A percentile compares a stretch with the other conserved stretches of the same genome.
phyloP scores from a whole-genome alignment of 2,797 vertebrate genomes.

The Bovichtus variegatus region DNA sequence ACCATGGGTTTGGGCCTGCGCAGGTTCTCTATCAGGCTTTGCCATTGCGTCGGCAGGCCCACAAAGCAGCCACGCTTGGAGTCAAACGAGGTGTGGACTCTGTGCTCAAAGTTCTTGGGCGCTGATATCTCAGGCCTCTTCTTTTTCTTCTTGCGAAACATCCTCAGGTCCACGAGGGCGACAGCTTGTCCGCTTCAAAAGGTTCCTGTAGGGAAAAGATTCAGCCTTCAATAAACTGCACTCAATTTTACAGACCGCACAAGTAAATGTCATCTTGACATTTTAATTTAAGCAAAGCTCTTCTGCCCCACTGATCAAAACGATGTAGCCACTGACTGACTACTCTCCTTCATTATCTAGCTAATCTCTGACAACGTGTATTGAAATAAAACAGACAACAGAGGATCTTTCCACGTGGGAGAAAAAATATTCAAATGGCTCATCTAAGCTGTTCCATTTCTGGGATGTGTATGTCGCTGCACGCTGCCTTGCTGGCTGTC shows the following conservation, averaged over 20 bases:
- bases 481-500: constrained; percentile 47
- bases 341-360: constrained; percentile 19
- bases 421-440: constrained; percentile 44
- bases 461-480: constrained; percentile 36
- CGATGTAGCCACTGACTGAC: not conserved
- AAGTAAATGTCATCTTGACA: constrained; percentile 37
- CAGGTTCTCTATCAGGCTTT: constrained; percentile 95
- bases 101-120: constrained; percentile 97
- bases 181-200: constrained; percentile 68
- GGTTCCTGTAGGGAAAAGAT: constrained; percentile 54
- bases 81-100: constrained; percentile 97
- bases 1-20: constrained; percentile 96
- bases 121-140: constrained; percentile 98
- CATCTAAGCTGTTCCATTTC: constrained; percentile 32
- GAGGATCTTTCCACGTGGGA: constrained; percentile 27
- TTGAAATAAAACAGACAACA: constrained; percentile 46
- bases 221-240: constrained; percentile 29
- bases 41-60: constrained; percentile 97
- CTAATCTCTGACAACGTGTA: constrained; percentile 16
- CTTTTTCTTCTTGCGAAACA: constrained; percentile 99
- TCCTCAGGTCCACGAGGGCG: constrained; percentile 77
- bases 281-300: constrained; percentile 52
- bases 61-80: constrained; percentile 94
- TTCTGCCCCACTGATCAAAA: constrained; percentile 9
- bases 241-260: constrained; percentile 12